These are phyloP conservation scores for Drosophila prolongata DNA, from an alignment of 2,888 invertebrate species.

Conservation along the genomic window DNA sequence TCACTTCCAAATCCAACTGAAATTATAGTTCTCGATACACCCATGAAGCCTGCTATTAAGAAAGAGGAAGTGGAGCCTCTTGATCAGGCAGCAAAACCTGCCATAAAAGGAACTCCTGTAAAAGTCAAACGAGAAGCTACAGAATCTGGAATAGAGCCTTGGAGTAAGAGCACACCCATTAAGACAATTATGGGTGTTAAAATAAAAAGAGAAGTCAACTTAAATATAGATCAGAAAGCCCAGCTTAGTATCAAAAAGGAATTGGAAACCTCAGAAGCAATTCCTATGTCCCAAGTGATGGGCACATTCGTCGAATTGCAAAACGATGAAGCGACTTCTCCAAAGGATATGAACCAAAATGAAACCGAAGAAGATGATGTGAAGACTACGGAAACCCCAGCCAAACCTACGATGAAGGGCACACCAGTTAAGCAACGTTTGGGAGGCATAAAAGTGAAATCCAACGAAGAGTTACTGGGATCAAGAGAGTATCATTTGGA, in stretches of 20 bases:
- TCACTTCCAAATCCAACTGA: constrained; percentile 3
- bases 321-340: neutral
- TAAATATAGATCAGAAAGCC: neutral
- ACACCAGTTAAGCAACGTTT: constrained; percentile 28
- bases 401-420: constrained; percentile 31
- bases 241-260: neutral
- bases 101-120: neutral
- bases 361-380: neutral
- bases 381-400: neutral
- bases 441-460: constrained; percentile 16
- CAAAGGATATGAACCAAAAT: neutral
- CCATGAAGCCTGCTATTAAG: constrained; percentile 10
- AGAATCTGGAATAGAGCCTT: neutral
- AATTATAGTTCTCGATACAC: constrained; percentile 34
- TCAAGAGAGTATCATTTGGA: neutral
- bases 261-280: neutral
- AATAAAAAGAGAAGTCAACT: constrained; percentile 35
- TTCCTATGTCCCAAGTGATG: constrained; percentile 19
- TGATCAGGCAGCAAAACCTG: neutral
- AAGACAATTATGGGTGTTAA: constrained; percentile 7
- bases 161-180: neutral
- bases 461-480: constrained; percentile 7
- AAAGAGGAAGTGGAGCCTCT: neutral
- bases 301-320: constrained; percentile 46
- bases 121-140: neutral